Percentiles rank a stretch among this genome's conserved stretches.
These are phyloP conservation scores for Stenodema calcarata DNA, from an alignment of 2,888 invertebrate genomes.

Conservation along the genomic window DNA sequence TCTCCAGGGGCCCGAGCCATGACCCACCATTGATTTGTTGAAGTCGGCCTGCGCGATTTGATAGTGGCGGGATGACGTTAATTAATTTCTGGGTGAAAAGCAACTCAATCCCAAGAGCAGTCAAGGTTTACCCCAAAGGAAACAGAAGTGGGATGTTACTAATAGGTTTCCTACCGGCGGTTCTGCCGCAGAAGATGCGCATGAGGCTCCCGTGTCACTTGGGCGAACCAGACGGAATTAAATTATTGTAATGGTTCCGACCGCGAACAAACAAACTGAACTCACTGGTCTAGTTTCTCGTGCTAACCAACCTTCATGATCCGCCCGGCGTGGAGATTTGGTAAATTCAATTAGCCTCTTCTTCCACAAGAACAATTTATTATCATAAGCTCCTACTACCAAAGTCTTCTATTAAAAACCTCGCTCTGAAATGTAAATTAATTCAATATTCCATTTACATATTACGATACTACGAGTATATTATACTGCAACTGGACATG, in stretches of 20 bases:
- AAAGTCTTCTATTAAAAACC: too few relatives aligned
- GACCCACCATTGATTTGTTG: background rate
- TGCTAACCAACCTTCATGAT: too few relatives aligned
- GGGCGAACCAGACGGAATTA: background rate
- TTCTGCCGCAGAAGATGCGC: background rate
- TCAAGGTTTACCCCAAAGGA: background rate
- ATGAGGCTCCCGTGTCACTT: background rate
- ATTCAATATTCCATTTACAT: too few relatives aligned
- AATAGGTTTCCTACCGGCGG: background rate
- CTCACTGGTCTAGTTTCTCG: background rate
- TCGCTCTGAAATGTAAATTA: too few relatives aligned
- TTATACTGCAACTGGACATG: too few relatives aligned
- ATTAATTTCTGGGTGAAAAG: constrained; percentile 6
- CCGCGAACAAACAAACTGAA: background rate
- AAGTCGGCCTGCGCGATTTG: background rate
- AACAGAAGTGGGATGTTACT: background rate
- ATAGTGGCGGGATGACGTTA: background rate
- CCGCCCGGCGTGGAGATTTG: too few relatives aligned
- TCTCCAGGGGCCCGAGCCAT: background rate
- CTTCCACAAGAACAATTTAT: too few relatives aligned
- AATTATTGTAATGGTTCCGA: background rate
- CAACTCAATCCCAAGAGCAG: background rate
- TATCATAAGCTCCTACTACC: too few relatives aligned
- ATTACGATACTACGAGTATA: too few relatives aligned
- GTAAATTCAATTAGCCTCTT: too few relatives aligned